A percentile compares a stretch with the other conserved stretches of the same genome.
Conservation (phyloP, 2,113 vertebrate genomes). For the Henicopernis longicauda region DNA sequence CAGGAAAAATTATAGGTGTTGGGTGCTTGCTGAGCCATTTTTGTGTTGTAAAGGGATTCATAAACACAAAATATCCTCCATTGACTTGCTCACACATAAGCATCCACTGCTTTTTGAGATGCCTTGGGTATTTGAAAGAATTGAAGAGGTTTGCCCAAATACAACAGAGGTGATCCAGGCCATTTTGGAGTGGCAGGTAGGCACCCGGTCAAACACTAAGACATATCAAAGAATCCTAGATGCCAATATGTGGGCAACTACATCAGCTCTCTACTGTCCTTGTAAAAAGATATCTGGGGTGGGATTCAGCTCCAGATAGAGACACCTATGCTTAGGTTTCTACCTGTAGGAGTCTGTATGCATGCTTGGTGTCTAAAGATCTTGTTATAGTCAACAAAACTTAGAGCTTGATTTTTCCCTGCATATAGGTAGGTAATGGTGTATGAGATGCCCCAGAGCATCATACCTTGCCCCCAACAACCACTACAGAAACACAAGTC, state of each 20-base stretch:
- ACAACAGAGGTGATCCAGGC: background rate
- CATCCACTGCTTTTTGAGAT: background rate
- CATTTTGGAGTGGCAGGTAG: background rate
- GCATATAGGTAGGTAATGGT: background rate
- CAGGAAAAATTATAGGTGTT: background rate
- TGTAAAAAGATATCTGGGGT: background rate
- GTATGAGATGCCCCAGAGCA: background rate
- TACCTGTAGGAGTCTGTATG: background rate
- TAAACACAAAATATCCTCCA: background rate
- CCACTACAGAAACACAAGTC: background rate
- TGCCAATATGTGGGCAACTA: background rate
- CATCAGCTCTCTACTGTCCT: background rate
- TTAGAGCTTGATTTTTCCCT: background rate
- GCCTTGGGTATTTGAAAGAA: background rate
- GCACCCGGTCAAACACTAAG: background rate
- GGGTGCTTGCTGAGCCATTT: background rate
- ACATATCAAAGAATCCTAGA: fast-evolving
- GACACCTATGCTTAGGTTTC: background rate
- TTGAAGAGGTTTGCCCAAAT: background rate
- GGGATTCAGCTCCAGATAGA: background rate
- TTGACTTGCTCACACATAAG: background rate
- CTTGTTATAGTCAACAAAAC: background rate
- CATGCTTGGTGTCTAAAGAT: background rate
- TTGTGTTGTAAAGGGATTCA: background rate
- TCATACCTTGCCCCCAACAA: background rate